phyloP scores from a whole-genome alignment of 2,888 invertebrate species.

The Dynastes grantii region DNA sequence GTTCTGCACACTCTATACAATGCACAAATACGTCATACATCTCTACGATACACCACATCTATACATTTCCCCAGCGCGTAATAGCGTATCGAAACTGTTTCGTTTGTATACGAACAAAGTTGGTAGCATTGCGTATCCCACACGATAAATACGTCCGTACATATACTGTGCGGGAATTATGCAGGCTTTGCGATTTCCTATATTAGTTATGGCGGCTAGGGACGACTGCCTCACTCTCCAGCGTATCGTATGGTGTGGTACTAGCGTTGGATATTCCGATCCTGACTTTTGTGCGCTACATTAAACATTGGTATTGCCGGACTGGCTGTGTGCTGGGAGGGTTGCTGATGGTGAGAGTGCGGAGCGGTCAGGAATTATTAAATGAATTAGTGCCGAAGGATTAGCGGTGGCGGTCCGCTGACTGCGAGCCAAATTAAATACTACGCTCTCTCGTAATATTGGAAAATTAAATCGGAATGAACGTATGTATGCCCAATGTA shows the following conservation, averaged over 20 bases:
- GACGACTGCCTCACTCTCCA: too few relatives aligned
- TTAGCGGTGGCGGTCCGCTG: constrained; percentile 41
- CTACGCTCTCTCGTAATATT: constrained; percentile 18
- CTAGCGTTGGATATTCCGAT: constrained; percentile 54
- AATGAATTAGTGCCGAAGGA: constrained; percentile 51
- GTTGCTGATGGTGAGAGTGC: constrained; percentile 9
- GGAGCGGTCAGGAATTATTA: constrained; percentile 53
- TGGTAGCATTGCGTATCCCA: background rate
- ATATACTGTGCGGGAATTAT: constrained; percentile 50
- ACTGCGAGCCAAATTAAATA: constrained; percentile 50
- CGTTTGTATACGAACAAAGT: constrained; percentile 1
- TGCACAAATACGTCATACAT: background rate
- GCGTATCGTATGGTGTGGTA: too few relatives aligned
- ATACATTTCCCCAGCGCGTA: background rate
- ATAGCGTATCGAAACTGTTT: background rate
- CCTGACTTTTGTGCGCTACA: constrained; percentile 55
- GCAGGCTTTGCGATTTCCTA: constrained; percentile 56
- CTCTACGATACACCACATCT: background rate
- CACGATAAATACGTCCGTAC: background rate
- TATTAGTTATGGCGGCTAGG: constrained; percentile 55
- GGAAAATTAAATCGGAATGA: constrained; percentile 36
- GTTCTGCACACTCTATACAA: background rate
- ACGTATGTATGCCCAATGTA: background rate
- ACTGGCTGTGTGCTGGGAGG: background rate
- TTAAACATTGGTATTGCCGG: constrained; percentile 52